A percentile compares a stretch with the other conserved stretches of the same genome.
These are phyloP conservation scores for Papilio demoleus DNA, from an alignment of 2,888 invertebrate genomes.

Conservation along the genomic window DNA sequence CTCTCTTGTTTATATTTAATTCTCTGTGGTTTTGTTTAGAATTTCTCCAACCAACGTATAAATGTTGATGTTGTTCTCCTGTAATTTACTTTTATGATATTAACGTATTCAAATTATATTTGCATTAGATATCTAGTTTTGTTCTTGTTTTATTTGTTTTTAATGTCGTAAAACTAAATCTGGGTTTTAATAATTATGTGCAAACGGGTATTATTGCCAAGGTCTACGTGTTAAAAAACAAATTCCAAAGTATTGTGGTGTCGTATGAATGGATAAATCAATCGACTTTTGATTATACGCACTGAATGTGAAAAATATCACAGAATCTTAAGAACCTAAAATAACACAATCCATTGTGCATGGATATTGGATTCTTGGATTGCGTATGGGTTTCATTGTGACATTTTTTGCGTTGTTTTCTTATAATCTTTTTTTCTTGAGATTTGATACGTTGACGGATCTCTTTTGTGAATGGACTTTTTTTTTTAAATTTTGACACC, in stretches of 20 bases:
- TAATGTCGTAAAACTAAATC: not conserved
- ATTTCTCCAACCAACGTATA: not conserved
- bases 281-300: constrained; percentile 43
- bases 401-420: constrained; percentile 52
- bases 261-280: constrained; percentile 34
- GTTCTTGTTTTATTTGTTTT: too few species aligned
- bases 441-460: constrained; percentile 79
- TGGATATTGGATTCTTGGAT: constrained; percentile 73
- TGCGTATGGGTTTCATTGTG: constrained; percentile 72
- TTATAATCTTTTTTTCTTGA: constrained; percentile 54
- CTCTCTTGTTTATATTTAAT: constrained; percentile 33
- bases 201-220: not conserved
- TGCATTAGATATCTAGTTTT: too few species aligned
- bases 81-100: too few species aligned
- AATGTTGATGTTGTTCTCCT: too few species aligned
- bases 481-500: constrained; percentile 74
- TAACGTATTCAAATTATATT: too few species aligned
- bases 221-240: not conserved
- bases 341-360: constrained; percentile 69
- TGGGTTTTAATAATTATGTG: not conserved
- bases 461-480: constrained; percentile 62
- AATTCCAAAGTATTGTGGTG: constrained; percentile 12
- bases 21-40: constrained; percentile 7
- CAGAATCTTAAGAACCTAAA: constrained; percentile 61
- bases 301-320: constrained; percentile 43